These are phyloP conservation scores for Spialia ferax DNA, from an alignment of 2,888 invertebrate genomes.

Conservation along the genomic window DNA sequence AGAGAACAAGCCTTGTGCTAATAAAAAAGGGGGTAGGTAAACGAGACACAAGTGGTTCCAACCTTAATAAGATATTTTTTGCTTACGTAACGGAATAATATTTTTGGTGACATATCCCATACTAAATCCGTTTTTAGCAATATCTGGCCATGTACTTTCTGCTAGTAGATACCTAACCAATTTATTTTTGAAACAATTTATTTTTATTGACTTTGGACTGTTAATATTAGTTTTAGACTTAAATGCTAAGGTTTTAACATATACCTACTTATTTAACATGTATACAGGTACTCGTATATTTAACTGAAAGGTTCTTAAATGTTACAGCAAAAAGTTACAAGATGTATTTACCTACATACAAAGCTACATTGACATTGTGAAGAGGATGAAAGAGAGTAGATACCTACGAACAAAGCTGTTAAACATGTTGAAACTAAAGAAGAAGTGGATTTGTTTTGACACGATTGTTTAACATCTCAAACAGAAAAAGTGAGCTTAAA, in stretches of 20 bases:
- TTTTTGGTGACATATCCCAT: background rate
- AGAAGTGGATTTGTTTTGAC: background rate
- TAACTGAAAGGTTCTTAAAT: too few species aligned
- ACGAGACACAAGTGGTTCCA: background rate
- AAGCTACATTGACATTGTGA: background rate
- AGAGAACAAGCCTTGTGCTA: conserved; percentile 2
- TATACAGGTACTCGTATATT: too few species aligned
- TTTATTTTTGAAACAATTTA: too few species aligned
- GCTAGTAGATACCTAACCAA: too few species aligned
- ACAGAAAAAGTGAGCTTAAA: background rate
- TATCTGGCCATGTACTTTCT: too few species aligned
- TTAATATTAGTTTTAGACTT: too few species aligned
- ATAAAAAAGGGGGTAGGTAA: conserved; percentile 2
- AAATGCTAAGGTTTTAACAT: too few species aligned
- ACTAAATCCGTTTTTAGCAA: background rate
- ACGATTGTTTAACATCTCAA: background rate
- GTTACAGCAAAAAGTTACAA: background rate
- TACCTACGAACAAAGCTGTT: conserved; percentile 1
- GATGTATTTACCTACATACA: too few species aligned
- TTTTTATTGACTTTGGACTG: too few species aligned
- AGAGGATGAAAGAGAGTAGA: background rate
- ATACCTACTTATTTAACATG: too few species aligned
- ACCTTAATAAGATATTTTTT: background rate
- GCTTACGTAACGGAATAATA: background rate
- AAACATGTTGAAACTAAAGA: background rate